Evolutionary conservation across 2,888 invertebrate genomes (phyloP).

Genomic region (Phrixothrix hirtus): DNA sequence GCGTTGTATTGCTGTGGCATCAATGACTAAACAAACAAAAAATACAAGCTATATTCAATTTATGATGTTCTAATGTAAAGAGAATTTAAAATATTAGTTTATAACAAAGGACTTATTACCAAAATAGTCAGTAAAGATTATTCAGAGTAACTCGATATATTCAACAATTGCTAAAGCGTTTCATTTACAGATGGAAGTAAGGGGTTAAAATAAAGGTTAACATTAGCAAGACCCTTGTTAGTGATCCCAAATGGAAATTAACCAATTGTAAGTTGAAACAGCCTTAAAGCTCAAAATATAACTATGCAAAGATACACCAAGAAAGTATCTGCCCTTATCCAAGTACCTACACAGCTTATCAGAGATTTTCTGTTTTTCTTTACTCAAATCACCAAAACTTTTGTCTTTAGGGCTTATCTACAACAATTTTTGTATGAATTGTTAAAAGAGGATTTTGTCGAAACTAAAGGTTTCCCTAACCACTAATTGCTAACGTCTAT

Average conservation of each 20-base stretch:
- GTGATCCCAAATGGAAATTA: slow-evolving; percentile 36
- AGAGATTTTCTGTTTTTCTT: slow-evolving; percentile 25
- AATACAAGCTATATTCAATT: too few relatives aligned
- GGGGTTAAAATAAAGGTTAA: slow-evolving; percentile 31
- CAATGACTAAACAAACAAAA: too few relatives aligned
- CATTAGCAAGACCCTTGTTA: slow-evolving; percentile 33
- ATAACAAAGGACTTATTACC: slow-evolving; percentile 14
- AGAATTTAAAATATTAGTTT: too few relatives aligned
- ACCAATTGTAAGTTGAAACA: slow-evolving; percentile 35
- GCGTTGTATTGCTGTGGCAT: too few relatives aligned
- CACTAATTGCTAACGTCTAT: too few relatives aligned
- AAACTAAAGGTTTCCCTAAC: too few relatives aligned
- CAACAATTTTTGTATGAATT: neutral
- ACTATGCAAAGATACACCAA: slow-evolving; percentile 23
- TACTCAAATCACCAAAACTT: slow-evolving; percentile 23
- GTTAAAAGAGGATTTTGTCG: too few relatives aligned
- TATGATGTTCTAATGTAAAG: too few relatives aligned
- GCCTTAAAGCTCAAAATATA: slow-evolving; percentile 29
- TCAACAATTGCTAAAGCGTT: slow-evolving; percentile 17
- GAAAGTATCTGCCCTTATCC: slow-evolving; percentile 26
- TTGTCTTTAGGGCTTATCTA: slow-evolving; percentile 23
- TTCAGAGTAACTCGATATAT: slow-evolving; percentile 14
- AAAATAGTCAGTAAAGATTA: slow-evolving; percentile 14
- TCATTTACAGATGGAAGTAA: slow-evolving; percentile 24
- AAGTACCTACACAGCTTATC: slow-evolving; percentile 24